A percentile compares a stretch with the other conserved stretches of the same genome.
Conservation (phyloP, 1,140 invertebrate genomes). For the Platyscapa corneri region DNA sequence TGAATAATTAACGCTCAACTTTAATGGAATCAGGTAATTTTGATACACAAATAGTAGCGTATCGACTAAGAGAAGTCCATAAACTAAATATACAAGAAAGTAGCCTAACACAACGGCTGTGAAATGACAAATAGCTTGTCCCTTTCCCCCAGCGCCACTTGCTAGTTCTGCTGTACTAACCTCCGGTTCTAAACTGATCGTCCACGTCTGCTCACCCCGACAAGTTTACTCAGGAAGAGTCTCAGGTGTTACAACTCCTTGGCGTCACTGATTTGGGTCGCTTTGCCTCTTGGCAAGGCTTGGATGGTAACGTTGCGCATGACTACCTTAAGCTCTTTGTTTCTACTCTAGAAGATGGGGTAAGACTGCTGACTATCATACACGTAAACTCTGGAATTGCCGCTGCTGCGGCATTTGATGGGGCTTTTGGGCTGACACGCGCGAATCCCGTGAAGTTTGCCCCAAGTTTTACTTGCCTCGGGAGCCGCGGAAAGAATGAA, state of each 20-base stretch:
- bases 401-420: constrained; percentile 63
- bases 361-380: constrained; percentile 18
- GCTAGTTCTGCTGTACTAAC: background rate
- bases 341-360: background rate
- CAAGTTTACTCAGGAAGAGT: constrained; percentile 10
- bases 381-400: background rate
- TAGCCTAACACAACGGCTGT: background rate
- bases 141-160: background rate
- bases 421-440: constrained; percentile 69
- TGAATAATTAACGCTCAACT: too few species aligned
- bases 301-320: constrained; percentile 55
- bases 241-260: constrained; percentile 65
- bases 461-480: constrained; percentile 60
- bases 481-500: constrained; percentile 35
- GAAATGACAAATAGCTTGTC: background rate
- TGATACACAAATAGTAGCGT: background rate
- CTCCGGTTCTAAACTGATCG: background rate
- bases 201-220: background rate
- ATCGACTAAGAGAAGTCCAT: background rate
- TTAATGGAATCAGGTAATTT: background rate
- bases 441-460: constrained; percentile 65
- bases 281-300: constrained; percentile 62
- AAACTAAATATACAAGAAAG: background rate
- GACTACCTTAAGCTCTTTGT: constrained; percentile 35
- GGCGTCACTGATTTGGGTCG: constrained; percentile 56